Evolutionary conservation across 2,888 invertebrate species (phyloP), one percentile per base, ranked within the genome.

Genomic region (Platerodrilus igneus): DNA sequence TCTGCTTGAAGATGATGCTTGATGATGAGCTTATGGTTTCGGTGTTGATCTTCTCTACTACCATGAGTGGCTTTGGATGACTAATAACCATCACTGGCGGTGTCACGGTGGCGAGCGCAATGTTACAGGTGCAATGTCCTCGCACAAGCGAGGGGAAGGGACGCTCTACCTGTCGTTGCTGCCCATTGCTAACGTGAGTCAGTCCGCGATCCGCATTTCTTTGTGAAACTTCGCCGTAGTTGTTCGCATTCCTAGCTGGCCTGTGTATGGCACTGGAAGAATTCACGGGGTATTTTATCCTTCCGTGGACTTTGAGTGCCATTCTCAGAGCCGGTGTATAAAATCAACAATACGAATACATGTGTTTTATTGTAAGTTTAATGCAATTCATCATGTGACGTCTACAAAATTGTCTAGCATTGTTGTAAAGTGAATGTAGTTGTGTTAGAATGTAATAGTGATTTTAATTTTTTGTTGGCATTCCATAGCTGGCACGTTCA

Each of bases 241-340:
- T 28, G 20, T 23, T 17, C 29, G 34, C 27, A n/a, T 27, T 17
- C 33, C 25, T 35, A 39, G 44, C 49, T 51, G 63, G 62, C 63
- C 81, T 81, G 79, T 79, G 78, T 83, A 83, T 83, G 83, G 83
- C 83, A 83, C 83, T 83, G 82, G 83, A 83, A 83, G 83, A 83
- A 83, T 83, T 83, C 83, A 83, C 83, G 83, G 82, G 82, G 79
- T 77, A 68, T 62, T 68, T 55, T 57, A 58, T 61, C 70, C 62
- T 66, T 78, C 77, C 79, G 79, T 79, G 79, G 71, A 76, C 78
- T 78, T 77, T 78, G 77, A 77, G 79, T 79, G 79, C 77, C 79
- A 79, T 79, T 77, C 67, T 55, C 65, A 64, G 67, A 61, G 63
- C 55, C 62, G 48, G 50, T 20, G 10, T 15, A 17, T 17, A 10